Evolutionary conservation across 2,888 invertebrate genomes (phyloP).

Genomic region (Kryphioiulus occultus): DNA sequence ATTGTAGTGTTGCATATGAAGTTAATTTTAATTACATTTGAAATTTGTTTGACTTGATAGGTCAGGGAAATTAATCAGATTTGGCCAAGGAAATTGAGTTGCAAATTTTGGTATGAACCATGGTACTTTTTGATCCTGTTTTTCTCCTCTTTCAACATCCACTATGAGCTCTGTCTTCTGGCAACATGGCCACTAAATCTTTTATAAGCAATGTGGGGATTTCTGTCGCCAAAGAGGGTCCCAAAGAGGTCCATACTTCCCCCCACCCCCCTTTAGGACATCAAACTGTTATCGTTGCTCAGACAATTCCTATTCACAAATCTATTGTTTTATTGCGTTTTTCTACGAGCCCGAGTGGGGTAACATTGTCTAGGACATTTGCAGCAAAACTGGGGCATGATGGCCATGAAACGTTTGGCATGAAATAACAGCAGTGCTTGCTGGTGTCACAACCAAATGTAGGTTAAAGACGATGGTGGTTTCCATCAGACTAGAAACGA

Average conservation of each 20-base stretch:
- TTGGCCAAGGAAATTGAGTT: too few relatives aligned
- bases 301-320: slow-evolving; percentile 22
- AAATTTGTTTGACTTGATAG: too few relatives aligned
- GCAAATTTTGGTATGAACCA: too few relatives aligned
- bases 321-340: slow-evolving; percentile 20
- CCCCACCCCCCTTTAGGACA: not conserved
- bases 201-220: not conserved
- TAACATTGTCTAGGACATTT: slow-evolving; percentile 25
- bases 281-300: slow-evolving; percentile 30
- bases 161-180: not conserved
- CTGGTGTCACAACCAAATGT: not conserved
- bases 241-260: not conserved
- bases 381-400: not conserved
- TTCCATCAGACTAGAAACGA: not conserved
- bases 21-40: too few relatives aligned
- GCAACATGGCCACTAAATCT: not conserved
- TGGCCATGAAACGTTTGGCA: slow-evolving; percentile 13
- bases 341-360: not conserved
- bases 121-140: not conserved
- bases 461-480: slow-evolving; percentile 4
- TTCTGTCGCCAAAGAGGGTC: too few relatives aligned
- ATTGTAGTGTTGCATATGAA: too few relatives aligned
- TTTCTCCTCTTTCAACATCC: not conserved
- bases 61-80: too few relatives aligned
- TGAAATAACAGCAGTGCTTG: too few relatives aligned